Evolutionary conservation across 2,113 vertebrate species (phyloP).

Genomic region (Gracilinanus agilis): DNA sequence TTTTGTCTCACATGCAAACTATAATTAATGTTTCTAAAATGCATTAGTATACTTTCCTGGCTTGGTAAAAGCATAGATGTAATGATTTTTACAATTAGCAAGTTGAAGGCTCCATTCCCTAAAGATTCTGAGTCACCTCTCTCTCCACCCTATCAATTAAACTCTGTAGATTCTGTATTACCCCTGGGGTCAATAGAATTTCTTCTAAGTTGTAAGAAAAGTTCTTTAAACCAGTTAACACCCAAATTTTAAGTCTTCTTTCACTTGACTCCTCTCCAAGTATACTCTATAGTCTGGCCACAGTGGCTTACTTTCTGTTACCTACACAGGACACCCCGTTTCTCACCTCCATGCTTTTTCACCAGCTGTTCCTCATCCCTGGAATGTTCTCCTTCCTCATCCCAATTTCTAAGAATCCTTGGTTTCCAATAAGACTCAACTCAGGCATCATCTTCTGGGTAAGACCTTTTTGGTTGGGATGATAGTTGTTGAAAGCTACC

Average conservation of each 20-base stretch:
- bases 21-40: background rate
- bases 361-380: background rate
- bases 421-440: background rate
- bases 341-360: background rate
- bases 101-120: background rate
- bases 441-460: background rate
- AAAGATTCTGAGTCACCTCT: background rate
- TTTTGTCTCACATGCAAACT: background rate
- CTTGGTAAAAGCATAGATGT: background rate
- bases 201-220: background rate
- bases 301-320: background rate
- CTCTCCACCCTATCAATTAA: background rate
- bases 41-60: background rate
- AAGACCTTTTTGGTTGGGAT: background rate
- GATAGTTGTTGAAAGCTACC: background rate
- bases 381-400: background rate
- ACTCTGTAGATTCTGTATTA: background rate
- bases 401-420: background rate
- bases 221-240: background rate
- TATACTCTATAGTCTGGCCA: background rate
- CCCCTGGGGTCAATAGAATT: background rate
- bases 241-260: background rate
- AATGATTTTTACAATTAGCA: background rate
- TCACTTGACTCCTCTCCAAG: background rate
- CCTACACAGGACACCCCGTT: background rate